These are phyloP conservation scores for Gracilinanus agilis DNA, from an alignment of 2,113 vertebrate genomes.

Conservation along the genomic window DNA sequence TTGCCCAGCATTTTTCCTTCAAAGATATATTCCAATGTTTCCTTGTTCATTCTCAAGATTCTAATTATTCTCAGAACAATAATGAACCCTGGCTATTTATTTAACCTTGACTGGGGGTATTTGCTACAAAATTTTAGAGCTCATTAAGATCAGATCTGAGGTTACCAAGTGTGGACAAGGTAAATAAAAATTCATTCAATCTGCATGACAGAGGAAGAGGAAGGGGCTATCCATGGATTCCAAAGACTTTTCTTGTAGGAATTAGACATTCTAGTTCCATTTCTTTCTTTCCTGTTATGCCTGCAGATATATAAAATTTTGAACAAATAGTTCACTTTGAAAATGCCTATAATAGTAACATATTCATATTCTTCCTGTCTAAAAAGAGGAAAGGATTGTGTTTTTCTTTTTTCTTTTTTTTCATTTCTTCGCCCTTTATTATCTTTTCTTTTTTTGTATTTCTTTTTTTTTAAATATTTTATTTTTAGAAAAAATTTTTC, in stretches of 20 bases:
- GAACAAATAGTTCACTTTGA: neutral
- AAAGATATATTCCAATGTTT: neutral
- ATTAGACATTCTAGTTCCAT: neutral
- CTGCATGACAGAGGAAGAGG: neutral
- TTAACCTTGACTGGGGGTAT: neutral
- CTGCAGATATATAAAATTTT: neutral
- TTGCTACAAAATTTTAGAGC: neutral
- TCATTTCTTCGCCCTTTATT: too few relatives aligned
- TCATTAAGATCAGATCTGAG: neutral
- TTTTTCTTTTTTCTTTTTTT: too few relatives aligned
- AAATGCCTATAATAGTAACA: too few relatives aligned
- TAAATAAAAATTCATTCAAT: neutral
- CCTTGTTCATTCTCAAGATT: neutral
- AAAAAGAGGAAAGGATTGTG: neutral
- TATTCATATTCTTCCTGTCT: neutral
- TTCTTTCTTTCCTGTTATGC: neutral
- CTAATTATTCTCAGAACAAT: neutral
- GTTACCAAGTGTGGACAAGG: neutral
- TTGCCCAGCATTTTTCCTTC: neutral
- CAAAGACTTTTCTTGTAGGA: neutral
- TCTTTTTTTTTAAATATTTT: too few relatives aligned
- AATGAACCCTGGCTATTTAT: neutral
- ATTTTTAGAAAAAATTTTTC: too few relatives aligned
- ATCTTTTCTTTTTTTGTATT: too few relatives aligned
- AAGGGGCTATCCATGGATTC: neutral